Percentiles rank a stretch among this genome's conserved stretches.
These are phyloP conservation scores for Cheirogaleus medius DNA, from an alignment of 2,113 vertebrate species.

Conservation along the genomic window DNA sequence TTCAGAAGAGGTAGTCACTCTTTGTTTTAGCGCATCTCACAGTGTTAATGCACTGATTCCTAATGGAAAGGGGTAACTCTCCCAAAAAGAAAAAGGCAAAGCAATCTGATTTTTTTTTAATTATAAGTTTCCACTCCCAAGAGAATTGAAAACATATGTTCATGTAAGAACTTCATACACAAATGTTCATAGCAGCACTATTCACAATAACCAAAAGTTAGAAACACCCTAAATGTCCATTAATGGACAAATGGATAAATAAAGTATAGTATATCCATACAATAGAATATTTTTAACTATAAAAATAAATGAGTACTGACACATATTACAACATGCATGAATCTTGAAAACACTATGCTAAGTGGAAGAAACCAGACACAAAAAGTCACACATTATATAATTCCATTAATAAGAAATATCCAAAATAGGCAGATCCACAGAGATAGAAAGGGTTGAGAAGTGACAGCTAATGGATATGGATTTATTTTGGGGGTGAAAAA, in stretches of 20 bases:
- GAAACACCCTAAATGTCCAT: background rate
- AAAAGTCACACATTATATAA: background rate
- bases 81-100: slow-evolving; percentile 3
- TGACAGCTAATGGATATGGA: background rate
- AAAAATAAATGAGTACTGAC: background rate
- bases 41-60: background rate
- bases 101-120: background rate
- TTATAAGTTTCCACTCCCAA: background rate
- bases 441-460: background rate
- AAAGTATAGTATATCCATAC: background rate
- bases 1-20: background rate
- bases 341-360: background rate
- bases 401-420: background rate
- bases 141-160: background rate
- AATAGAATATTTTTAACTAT: background rate
- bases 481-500: background rate
- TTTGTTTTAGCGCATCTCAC: background rate
- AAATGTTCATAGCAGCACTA: background rate
- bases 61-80: background rate
- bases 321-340: background rate
- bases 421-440: background rate
- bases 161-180: background rate
- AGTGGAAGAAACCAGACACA: background rate
- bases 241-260: background rate
- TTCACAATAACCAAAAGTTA: background rate